A percentile compares a stretch with the other conserved stretches of the same genome.
Conservation (phyloP, 2,797 vertebrate genomes). For the Numenius phaeopus region DNA sequence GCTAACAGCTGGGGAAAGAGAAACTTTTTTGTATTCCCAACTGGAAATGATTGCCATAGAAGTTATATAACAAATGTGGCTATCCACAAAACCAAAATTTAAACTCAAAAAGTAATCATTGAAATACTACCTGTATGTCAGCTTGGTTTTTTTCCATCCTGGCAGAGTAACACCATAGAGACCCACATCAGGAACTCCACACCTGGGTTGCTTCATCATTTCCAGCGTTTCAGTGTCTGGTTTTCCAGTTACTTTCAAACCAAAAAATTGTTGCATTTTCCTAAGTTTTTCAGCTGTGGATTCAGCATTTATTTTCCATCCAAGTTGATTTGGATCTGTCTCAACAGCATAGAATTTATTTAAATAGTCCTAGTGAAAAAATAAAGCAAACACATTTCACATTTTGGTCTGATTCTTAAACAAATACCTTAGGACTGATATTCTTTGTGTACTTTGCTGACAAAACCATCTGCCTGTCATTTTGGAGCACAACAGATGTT, state of each 20-base stretch:
- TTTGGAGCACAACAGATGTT: neutral
- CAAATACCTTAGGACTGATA: neutral
- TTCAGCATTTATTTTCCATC: slow-evolving; percentile 65
- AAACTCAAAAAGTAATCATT: neutral
- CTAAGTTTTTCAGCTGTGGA: slow-evolving; percentile 77
- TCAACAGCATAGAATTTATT: slow-evolving; percentile 85
- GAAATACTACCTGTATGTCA: slow-evolving; percentile 90
- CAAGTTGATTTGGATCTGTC: slow-evolving; percentile 60
- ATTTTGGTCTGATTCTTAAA: neutral
- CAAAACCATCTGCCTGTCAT: neutral
- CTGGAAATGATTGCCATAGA: neutral
- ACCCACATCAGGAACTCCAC: slow-evolving; percentile 88
- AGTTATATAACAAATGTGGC: neutral
- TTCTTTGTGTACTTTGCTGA: neutral
- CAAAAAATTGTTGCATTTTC: slow-evolving; percentile 91
- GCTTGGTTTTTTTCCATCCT: slow-evolving; percentile 81
- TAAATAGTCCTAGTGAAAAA: slow-evolving; percentile 85
- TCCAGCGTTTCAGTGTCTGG: slow-evolving; percentile 84
- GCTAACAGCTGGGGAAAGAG: neutral
- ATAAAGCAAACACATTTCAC: neutral
- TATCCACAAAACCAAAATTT: neutral
- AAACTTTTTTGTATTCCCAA: neutral
- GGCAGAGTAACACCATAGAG: slow-evolving; percentile 79
- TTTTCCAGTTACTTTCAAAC: slow-evolving; percentile 85
- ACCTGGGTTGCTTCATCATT: slow-evolving; percentile 91